These are phyloP conservation scores for Diabrotica virgifera DNA, from an alignment of 1,140 invertebrate genomes.

Conservation along the genomic window DNA sequence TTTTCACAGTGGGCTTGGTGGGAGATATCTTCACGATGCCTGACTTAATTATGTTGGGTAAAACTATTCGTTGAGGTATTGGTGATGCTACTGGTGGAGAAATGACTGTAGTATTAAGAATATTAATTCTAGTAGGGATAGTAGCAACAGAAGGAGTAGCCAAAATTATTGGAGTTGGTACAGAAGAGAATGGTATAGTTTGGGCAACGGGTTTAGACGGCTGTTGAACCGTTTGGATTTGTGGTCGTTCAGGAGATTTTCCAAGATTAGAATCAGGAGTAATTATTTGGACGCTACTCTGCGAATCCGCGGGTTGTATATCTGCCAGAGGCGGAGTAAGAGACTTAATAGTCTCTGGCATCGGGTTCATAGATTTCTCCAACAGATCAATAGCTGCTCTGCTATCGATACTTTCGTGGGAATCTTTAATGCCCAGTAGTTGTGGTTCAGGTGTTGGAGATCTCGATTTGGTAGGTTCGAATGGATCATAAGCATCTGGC, in stretches of 20 bases:
- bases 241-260: slow-evolving; percentile 35
- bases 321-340: slow-evolving; percentile 47
- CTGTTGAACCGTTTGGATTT: slow-evolving; percentile 6
- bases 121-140: slow-evolving; percentile 45
- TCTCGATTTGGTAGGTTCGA: slow-evolving; percentile 80
- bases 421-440: slow-evolving; percentile 32
- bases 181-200: slow-evolving; percentile 38
- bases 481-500: slow-evolving; percentile 81
- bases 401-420: slow-evolving; percentile 40
- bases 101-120: slow-evolving; percentile 43
- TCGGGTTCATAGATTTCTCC: slow-evolving; percentile 24
- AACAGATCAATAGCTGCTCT: slow-evolving; percentile 21
- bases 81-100: slow-evolving; percentile 38
- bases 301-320: slow-evolving; percentile 49
- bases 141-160: slow-evolving; percentile 45
- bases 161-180: slow-evolving; percentile 40
- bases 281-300: slow-evolving; percentile 37
- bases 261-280: slow-evolving; percentile 31
- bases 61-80: slow-evolving; percentile 49
- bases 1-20: slow-evolving; percentile 54
- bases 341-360: slow-evolving; percentile 33
- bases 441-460: slow-evolving; percentile 50
- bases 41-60: slow-evolving; percentile 45
- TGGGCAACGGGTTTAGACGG: slow-evolving; percentile 42
- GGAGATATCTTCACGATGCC: slow-evolving; percentile 51